Evolutionary conservation across 2,113 vertebrate genomes (phyloP).

Genomic region (Tamias sibiricus): DNA sequence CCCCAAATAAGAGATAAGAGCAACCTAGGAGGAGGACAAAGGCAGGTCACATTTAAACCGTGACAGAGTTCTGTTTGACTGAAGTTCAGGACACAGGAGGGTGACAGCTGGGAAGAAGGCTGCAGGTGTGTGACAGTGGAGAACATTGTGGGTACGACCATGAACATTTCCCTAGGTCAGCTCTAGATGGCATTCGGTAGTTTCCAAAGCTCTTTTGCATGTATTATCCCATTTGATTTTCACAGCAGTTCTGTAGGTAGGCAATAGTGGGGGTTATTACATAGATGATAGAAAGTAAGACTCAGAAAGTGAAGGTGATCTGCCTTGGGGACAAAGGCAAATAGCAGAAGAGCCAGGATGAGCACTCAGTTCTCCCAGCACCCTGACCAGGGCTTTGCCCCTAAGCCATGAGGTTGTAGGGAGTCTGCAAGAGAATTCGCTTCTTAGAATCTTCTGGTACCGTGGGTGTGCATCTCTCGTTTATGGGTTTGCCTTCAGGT

Average conservation of each 20-base stretch:
- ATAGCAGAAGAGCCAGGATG: neutral
- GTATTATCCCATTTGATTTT: neutral
- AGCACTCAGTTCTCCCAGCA: neutral
- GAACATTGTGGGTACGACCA: accelerated
- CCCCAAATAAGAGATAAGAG: neutral
- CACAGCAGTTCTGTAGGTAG: neutral
- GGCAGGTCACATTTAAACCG: neutral
- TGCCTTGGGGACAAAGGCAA: neutral
- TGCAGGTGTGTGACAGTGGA: accelerated
- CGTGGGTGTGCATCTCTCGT: neutral
- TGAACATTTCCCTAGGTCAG: accelerated
- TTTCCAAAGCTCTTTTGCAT: neutral
- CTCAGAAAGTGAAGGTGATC: neutral
- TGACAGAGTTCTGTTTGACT: neutral
- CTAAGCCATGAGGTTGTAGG: accelerated
- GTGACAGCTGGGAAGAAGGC: neutral
- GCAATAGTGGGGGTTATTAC: neutral
- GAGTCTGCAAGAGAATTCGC: neutral
- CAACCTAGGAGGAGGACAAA: neutral
- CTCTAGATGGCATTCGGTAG: neutral
- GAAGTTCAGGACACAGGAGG: accelerated
- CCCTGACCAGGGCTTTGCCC: neutral
- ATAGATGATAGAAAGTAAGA: neutral
- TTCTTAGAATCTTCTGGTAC: accelerated
- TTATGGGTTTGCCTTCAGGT: neutral